Evolutionary conservation across 2,113 vertebrate species (phyloP).

Genomic region (Phocoena sinus): DNA sequence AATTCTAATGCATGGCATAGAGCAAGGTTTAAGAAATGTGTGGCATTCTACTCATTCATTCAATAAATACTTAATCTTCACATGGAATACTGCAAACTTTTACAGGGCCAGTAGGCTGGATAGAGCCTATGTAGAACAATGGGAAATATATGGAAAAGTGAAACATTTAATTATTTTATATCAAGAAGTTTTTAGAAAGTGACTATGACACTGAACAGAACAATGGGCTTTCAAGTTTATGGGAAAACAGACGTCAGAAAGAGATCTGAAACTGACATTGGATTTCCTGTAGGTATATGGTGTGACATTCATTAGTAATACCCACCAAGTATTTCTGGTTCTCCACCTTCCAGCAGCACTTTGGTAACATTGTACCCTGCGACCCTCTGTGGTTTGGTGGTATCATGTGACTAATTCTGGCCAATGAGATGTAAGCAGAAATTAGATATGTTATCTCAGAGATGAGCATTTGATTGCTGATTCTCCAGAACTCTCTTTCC

Average conservation of each 20-base stretch:
- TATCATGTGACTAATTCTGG: neutral
- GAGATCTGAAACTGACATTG: neutral
- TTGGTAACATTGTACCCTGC: neutral
- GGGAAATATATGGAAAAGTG: neutral
- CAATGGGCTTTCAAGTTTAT: neutral
- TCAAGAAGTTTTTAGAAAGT: neutral
- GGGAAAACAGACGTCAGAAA: neutral
- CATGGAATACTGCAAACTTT: neutral
- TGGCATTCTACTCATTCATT: neutral
- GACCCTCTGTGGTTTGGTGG: neutral
- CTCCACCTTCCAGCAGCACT: neutral
- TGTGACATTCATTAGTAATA: neutral
- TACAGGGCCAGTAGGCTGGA: neutral
- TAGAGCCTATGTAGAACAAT: neutral
- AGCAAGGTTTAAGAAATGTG: neutral
- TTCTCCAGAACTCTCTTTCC: neutral
- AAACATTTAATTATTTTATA: neutral
- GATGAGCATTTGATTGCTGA: neutral
- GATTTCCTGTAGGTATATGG: neutral
- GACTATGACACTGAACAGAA: neutral
- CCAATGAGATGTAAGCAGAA: neutral
- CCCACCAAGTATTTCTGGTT: neutral
- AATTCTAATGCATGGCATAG: neutral
- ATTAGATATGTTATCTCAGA: neutral
- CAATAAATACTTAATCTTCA: neutral